Percentiles rank a stretch among this genome's conserved stretches.
These are phyloP conservation scores for Drosophila melanica DNA, from an alignment of 1,140 invertebrate genomes.

Conservation along the genomic window DNA sequence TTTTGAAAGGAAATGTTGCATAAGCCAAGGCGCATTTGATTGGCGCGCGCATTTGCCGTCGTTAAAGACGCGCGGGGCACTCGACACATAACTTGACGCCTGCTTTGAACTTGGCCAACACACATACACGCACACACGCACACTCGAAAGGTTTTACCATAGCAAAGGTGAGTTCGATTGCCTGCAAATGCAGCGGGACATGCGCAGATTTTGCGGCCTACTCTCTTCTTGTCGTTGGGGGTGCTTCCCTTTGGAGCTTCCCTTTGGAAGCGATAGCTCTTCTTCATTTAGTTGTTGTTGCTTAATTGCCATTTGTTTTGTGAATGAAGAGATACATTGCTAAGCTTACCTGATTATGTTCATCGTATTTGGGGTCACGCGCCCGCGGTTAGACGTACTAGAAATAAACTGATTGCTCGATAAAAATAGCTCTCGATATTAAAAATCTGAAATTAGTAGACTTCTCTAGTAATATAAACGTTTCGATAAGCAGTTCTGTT, in stretches of 20 bases:
- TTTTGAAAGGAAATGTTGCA: conserved; percentile 67
- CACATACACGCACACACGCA: neutral
- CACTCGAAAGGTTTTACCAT: conserved; percentile 21
- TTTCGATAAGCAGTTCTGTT: no score
- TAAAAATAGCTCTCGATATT: no score
- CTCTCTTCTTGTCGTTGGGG: conserved; percentile 4
- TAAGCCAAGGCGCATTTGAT: conserved; percentile 77
- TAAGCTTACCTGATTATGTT: neutral
- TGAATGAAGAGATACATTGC: conserved; percentile 55
- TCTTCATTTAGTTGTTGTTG: neutral
- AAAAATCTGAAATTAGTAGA: no score
- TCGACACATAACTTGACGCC: conserved; percentile 52
- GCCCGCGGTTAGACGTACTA: neutral
- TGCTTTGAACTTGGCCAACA: conserved; percentile 73
- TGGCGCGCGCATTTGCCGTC: conserved; percentile 77
- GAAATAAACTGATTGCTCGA: neutral
- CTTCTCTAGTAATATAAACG: no score
- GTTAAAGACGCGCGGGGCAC: conserved; percentile 30
- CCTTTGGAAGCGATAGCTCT: no score
- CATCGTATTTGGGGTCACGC: neutral
- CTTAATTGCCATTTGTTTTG: conserved; percentile 58
- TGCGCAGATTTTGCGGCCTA: conserved; percentile 52
- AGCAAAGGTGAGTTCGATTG: conserved; percentile 72
- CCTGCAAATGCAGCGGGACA: conserved; percentile 60
- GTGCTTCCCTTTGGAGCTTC: conserved; percentile 1